These are phyloP conservation scores for Taphrorychus bicolor DNA, from an alignment of 2,888 invertebrate genomes.

Conservation along the genomic window DNA sequence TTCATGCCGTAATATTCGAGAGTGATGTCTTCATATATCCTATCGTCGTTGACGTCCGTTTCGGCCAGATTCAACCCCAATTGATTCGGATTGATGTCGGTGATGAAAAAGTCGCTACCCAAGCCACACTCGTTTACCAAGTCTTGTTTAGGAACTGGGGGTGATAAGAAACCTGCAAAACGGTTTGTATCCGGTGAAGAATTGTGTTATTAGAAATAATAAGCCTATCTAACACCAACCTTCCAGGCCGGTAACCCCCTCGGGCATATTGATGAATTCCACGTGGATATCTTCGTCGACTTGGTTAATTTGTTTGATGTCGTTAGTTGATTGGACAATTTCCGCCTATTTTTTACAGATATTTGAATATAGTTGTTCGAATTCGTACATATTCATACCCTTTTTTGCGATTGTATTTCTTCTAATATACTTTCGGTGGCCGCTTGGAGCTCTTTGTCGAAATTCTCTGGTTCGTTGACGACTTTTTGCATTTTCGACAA, in stretches of 20 bases:
- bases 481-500: constrained; percentile 35
- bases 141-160: constrained; percentile 76
- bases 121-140: constrained; percentile 81
- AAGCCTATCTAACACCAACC: no score
- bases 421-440: constrained; percentile 65
- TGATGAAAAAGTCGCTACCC: constrained; percentile 64
- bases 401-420: constrained; percentile 44
- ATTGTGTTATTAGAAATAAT: no score
- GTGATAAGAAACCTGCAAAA: constrained; percentile 64
- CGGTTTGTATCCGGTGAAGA: no score
- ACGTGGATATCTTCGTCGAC: constrained; percentile 51
- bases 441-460: constrained; percentile 63
- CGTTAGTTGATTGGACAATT: no score
- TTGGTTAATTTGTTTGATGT: constrained; percentile 25
- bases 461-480: constrained; percentile 53
- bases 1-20: constrained; percentile 63
- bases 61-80: constrained; percentile 63
- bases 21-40: constrained; percentile 62
- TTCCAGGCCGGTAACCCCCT: constrained; percentile 54
- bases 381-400: no score
- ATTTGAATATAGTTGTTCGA: no score
- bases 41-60: constrained; percentile 62
- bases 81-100: constrained; percentile 63
- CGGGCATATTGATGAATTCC: constrained; percentile 55
- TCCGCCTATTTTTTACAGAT: no score